Base-by-base conservation (phyloP, 2,888 invertebrate genomes). In the Watsonalla cultraria region DNA sequence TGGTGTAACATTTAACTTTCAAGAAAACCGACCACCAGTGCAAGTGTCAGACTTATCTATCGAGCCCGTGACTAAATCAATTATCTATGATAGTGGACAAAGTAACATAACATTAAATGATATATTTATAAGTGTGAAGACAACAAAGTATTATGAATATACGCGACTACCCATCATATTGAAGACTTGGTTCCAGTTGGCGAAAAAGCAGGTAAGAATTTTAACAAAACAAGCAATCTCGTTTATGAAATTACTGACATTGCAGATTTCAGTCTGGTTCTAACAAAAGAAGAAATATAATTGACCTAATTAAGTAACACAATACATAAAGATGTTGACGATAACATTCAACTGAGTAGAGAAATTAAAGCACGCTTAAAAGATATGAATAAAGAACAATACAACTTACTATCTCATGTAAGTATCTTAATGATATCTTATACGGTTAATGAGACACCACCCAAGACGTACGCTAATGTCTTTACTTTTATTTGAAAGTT, bases 81-180 rank as follows among this genome's bases (percentile, higher is more conserved):
- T 66, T 66, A 70, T 83, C 56, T 70, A 78, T 68, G 83, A 86
- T 52, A 83, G 78, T 82, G 79, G 76, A 68, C 81, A 80, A 55
- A 92, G 88, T 63, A 93, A 94, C 62, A 94, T 95, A 64, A 93
- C 93, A 68, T 89, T 97, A 70, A 93, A 96, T 86, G 97, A 98
- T 89, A 93, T 98, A 75, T 98, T 98, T 88, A 96, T 98, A 83
- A 97, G 97, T 91, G 97, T 99, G 54, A 99, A 99, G 91, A 98
- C 98, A 60, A 96, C 98, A 54, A 94, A 94, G 81, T 94, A 94
- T 86, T 97, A 96, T 89, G 97, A 98, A 82, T 91, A 93, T 64
- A 94, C 94, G 52, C 93, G 99, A 71, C 85, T 99, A 75, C 95
- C 95, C 53, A 93, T 97, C 62, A 96, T 99, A 75, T 92, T 98